Base-by-base conservation (phyloP, 2,888 invertebrate species). In the Dimorphilus gyrociliatus region DNA sequence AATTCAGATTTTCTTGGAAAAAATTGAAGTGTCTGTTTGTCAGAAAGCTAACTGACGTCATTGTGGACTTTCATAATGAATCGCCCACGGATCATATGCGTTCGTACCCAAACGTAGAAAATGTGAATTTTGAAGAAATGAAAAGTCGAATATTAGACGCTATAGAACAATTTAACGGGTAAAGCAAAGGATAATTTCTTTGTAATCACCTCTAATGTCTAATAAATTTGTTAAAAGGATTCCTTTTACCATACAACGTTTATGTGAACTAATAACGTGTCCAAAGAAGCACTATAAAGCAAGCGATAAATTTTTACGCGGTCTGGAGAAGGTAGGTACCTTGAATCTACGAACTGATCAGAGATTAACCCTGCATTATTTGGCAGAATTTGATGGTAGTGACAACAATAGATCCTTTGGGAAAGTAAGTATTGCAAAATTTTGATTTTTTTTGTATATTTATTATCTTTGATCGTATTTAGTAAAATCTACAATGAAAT, bases 271-370 rank as follows among this genome's bases (percentile, higher is more conserved):
- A 17, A 67, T 97, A 2, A 81, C 81, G 3, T 75, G 76, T 43
- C 92, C 94, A 2, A 72, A 78, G 15, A 84, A 82, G 57, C 88
- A 94, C 56, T 97, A 97, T 63, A 82, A 81, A 53, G 72, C 86
- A 38, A 79, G 86, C 38, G 94, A 92, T 58, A 94, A 94, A 62
- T 94, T 81, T 58, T 81, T 97, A 78, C 70, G 92, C 35, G 94
- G 92, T 0, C 70, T 97, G 36, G 94, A 94, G 61, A 94, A 94
- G 63, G 61, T 61, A 39, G 18, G 35, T 23, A 16, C 10, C 16
- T 8, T 10, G 10, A 29, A n/a, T 29, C 26, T 25, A 15, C 5
- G 25, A 10, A 10, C 17, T 13, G 27, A 16, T 16, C 27, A 27
- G 14, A 6, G 14, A 25, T 6, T 7, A 13, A 6, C 14, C 12